phyloP scores from a whole-genome alignment of 2,797 vertebrate species.

The Margarornis squamiger region DNA sequence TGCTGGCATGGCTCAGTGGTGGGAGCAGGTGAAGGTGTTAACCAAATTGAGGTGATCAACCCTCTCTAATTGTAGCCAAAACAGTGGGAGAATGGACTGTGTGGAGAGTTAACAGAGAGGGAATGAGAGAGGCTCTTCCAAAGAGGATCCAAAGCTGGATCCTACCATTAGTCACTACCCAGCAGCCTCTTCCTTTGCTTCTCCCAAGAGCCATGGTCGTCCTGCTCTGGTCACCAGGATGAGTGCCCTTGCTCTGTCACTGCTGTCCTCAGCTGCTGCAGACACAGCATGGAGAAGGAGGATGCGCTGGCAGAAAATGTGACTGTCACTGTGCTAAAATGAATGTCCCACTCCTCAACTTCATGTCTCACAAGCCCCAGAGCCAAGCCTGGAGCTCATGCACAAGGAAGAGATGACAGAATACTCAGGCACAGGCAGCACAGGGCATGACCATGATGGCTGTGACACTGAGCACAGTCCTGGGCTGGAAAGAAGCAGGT shows the following conservation, averaged over 20 bases:
- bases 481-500: not conserved
- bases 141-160: not conserved
- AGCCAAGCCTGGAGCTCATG: not conserved
- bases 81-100: not conserved
- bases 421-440: not conserved
- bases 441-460: not conserved
- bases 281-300: not conserved
- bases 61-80: not conserved
- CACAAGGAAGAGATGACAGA: not conserved
- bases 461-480: not conserved
- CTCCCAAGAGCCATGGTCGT: not conserved
- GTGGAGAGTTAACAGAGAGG: not conserved
- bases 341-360: accelerated
- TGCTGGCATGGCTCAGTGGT: not conserved
- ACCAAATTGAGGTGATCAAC: not conserved
- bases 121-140: not conserved
- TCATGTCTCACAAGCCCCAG: accelerated
- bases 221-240: not conserved
- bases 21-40: not conserved
- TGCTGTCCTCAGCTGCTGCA: not conserved
- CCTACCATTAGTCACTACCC: not conserved
- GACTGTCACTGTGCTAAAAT: not conserved
- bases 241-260: not conserved
- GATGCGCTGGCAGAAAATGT: accelerated
- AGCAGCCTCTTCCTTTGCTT: not conserved